Conservation (phyloP, 2,888 invertebrate species). For the Temnothorax ravouxi region DNA sequence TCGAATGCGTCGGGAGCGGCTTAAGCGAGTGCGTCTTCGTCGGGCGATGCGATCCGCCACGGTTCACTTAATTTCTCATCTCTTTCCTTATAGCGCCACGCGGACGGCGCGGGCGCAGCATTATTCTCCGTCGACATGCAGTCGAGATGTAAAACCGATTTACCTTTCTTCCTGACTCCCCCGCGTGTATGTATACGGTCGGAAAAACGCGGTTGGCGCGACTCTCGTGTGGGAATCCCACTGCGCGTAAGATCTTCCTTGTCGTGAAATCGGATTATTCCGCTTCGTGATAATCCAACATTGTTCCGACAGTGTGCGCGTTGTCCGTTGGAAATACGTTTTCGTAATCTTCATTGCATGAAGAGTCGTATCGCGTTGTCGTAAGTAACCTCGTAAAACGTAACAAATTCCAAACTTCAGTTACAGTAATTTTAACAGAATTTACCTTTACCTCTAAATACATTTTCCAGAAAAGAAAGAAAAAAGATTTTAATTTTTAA, state of each 20-base stretch:
- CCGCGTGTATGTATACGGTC: slow-evolving; percentile 36
- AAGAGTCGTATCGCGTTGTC: slow-evolving; percentile 21
- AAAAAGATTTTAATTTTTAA: not conserved
- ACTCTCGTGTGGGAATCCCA: slow-evolving; percentile 35
- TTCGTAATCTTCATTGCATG: slow-evolving; percentile 34
- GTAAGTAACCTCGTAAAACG: not conserved
- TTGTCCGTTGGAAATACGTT: slow-evolving; percentile 48
- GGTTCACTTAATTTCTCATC: slow-evolving; percentile 78
- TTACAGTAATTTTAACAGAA: not conserved
- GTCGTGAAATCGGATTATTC: slow-evolving; percentile 56
- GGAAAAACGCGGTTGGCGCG: slow-evolving; percentile 52
- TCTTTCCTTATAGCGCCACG: slow-evolving; percentile 61
- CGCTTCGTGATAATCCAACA: slow-evolving; percentile 53
- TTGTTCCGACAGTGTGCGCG: slow-evolving; percentile 43
- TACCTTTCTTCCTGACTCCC: slow-evolving; percentile 60
- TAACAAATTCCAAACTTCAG: not conserved
- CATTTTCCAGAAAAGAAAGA: not conserved
- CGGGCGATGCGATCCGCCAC: slow-evolving; percentile 72
- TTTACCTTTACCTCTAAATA: not conserved
- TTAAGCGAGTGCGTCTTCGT: slow-evolving; percentile 69
- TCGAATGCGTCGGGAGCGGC: slow-evolving; percentile 69
- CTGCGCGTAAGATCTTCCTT: slow-evolving; percentile 41
- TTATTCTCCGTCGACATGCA: slow-evolving; percentile 69
- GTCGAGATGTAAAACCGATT: slow-evolving; percentile 71
- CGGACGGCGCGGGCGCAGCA: slow-evolving; percentile 68